A percentile compares a stretch with the other conserved stretches of the same genome.
phyloP scores from a whole-genome alignment of 2,888 invertebrate genomes.

The Sipha maydis region DNA sequence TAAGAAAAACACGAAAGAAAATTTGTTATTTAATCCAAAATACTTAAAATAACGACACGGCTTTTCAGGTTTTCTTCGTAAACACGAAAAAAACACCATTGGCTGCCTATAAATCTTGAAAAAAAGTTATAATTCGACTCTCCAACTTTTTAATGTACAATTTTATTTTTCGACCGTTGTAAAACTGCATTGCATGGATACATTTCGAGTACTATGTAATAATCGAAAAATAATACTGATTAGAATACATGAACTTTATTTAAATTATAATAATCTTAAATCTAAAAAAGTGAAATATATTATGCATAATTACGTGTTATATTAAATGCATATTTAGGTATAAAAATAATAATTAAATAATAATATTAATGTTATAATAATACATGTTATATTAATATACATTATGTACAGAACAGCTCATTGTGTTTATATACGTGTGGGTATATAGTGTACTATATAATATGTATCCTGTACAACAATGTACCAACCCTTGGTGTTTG shows the following conservation, averaged over 20 bases:
- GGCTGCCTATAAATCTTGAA: background rate
- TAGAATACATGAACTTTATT: background rate
- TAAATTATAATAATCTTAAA: background rate
- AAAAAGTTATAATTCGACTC: slow-evolving; percentile 8
- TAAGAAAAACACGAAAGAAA: background rate
- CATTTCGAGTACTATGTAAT: too few species aligned
- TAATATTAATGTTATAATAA: too few species aligned
- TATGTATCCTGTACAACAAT: too few species aligned
- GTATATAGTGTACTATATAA: too few species aligned
- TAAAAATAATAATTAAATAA: too few species aligned
- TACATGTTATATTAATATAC: too few species aligned
- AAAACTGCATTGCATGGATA: background rate
- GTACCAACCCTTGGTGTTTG: background rate
- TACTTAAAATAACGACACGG: background rate
- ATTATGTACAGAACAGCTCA: too few species aligned
- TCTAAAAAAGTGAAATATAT: background rate
- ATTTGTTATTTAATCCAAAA: background rate
- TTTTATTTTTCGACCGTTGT: background rate
- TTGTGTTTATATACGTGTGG: too few species aligned
- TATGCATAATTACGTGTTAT: too few species aligned
- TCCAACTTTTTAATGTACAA: background rate
- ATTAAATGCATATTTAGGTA: too few species aligned
- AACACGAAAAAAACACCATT: background rate
- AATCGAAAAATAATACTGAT: background rate
- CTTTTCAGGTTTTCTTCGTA: background rate